Evolutionary conservation across 2,888 invertebrate species (phyloP).

Genomic region (Lumbricus terrestris): DNA sequence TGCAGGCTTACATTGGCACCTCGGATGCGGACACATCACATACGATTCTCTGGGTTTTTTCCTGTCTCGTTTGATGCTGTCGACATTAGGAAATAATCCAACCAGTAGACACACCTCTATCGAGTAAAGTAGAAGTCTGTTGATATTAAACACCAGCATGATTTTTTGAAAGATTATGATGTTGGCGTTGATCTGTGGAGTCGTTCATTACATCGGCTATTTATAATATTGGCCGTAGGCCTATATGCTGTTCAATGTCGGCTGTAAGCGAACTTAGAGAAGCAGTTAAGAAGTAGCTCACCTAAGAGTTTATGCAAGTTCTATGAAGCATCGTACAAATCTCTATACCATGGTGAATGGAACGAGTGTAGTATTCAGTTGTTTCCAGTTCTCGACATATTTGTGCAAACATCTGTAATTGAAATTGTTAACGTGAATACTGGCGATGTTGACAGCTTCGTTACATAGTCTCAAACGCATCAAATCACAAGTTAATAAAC

Average conservation of each 20-base stretch:
- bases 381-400: not conserved
- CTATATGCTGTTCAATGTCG: not conserved
- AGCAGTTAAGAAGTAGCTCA: not conserved
- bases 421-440: not conserved
- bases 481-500: not conserved
- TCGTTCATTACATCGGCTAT: not conserved
- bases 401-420: not conserved
- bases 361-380: not conserved
- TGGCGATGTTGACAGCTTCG: not conserved
- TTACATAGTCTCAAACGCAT: not conserved
- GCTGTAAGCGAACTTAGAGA: not conserved
- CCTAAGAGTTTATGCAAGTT: not conserved
- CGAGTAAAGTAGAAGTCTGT: not conserved
- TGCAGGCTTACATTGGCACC: not conserved
- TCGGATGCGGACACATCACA: constrained; percentile 8
- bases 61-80: not conserved
- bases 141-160: constrained; percentile 3
- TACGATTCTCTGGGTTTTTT: not conserved
- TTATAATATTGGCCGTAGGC: too few species aligned
- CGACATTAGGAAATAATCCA: not conserved
- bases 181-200: not conserved
- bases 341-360: not conserved
- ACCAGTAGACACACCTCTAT: not conserved
- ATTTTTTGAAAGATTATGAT: not conserved
- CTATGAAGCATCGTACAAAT: not conserved